Conservation (phyloP, 2,888 invertebrate species). For the Lasioglossum lativentre region DNA sequence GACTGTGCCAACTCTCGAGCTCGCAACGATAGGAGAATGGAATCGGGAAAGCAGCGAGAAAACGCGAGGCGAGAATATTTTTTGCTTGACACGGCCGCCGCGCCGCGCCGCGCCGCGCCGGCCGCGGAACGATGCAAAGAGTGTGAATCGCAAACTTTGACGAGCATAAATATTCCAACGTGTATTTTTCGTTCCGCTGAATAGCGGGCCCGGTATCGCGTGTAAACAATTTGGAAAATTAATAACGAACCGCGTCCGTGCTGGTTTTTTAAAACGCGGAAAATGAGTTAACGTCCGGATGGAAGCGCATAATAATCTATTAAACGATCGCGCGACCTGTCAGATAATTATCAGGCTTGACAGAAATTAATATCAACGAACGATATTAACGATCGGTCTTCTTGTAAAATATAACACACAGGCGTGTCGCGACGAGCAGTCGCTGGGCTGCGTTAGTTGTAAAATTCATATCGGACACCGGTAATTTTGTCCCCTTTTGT, state of each 20-base stretch:
- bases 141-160: conserved; percentile 16
- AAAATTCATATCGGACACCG: conserved; percentile 56
- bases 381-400: conserved; percentile 60
- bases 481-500: conserved; percentile 56
- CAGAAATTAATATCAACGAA: conserved; percentile 69
- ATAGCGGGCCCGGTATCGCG: conserved; percentile 25
- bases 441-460: conserved; percentile 42
- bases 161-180: conserved; percentile 22
- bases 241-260: conserved; percentile 36
- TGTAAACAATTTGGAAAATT: conserved; percentile 51
- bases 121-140: neutral
- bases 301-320: conserved; percentile 65
- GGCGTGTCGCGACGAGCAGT: conserved; percentile 40
- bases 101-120: neutral
- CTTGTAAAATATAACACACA: conserved; percentile 54
- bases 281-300: conserved; percentile 62
- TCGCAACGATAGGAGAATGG: neutral
- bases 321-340: conserved; percentile 66
- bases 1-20: neutral
- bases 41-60: neutral
- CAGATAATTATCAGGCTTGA: conserved; percentile 67
- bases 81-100: neutral
- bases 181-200: conserved; percentile 41
- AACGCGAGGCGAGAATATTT: conserved; percentile 26
- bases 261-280: conserved; percentile 56